Base-by-base conservation (phyloP, 2,888 invertebrate species). In the Trichogramma evanescens region DNA sequence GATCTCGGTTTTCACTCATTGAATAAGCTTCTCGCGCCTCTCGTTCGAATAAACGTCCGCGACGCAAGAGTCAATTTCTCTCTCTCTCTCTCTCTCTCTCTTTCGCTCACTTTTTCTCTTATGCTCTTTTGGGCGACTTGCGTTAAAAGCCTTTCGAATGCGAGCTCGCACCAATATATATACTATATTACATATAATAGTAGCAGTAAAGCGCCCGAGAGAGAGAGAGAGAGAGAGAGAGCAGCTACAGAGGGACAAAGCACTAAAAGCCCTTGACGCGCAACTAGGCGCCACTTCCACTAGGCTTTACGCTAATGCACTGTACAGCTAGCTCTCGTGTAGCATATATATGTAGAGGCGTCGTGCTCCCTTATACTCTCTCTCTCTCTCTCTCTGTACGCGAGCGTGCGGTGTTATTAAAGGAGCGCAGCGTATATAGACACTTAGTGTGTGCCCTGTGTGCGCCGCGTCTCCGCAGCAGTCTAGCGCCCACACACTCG, bases 71-170 rank as follows among this genome's bases (percentile, higher is more conserved):
- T 62, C 60, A 41, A 40, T 26, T 9, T 38, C 43, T 10, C 52
- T 54, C 65, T 63, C 66, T 65, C 50, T 53, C 57, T 7, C 44
- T 40, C 50, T 50, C 62, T 60, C 54, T 54, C 50, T 52, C 54
- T 48, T 44, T 52, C 9, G 26, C 26, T 26, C 26, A 26, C 26
- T 26, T 43, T 39, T 41, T 46, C 52, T 26, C 54, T 40, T 50
- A 50, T 41, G 9, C 46, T 52, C 45, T 57, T 13, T 41, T 9
- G 6, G 44, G 7, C 3, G 41, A 65, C 60, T 62, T 65, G 67
- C 65, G 68, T 69, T 75, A 76, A 77, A 26, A 77, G 77, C 76
- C 76, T 76, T 74, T 75, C 72, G 70, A 70, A 70, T 70, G 70
- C 69, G 71, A 64, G 66, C 62, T 26, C 26, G 26, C 26, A 26